A percentile compares a stretch with the other conserved stretches of the same genome.
Evolutionary conservation across 2,888 invertebrate species (phyloP).

Genomic region (Timema podura): DNA sequence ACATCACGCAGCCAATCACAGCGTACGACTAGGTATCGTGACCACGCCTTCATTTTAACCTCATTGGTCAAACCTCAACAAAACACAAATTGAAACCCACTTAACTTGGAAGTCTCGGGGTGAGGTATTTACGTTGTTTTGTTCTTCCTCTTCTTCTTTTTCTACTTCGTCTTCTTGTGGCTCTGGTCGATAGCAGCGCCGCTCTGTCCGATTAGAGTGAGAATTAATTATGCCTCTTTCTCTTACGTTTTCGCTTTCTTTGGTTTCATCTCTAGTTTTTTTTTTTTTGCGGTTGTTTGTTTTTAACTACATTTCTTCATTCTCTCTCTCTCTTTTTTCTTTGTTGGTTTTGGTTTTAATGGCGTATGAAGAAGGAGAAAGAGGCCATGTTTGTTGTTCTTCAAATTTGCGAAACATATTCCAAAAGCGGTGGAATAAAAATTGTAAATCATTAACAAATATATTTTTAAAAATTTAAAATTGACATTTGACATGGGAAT

Average conservation of each 20-base stretch:
- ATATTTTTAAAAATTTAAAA: too few relatives aligned
- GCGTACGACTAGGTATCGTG: background rate
- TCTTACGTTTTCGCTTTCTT: background rate
- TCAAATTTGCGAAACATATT: too few relatives aligned
- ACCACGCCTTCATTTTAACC: constrained; percentile 27
- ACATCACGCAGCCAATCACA: constrained; percentile 29
- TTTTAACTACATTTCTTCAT: too few relatives aligned
- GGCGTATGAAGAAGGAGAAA: constrained; percentile 19
- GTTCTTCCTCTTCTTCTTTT: background rate
- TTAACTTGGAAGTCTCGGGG: constrained; percentile 28
- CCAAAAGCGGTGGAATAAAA: too few relatives aligned
- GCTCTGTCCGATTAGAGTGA: constrained; percentile 29
- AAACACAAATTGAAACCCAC: constrained; percentile 32
- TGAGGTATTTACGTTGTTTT: constrained; percentile 21
- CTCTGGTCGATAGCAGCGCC: constrained; percentile 23
- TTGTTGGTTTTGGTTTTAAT: too few relatives aligned
- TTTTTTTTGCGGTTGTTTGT: constrained; percentile 16
- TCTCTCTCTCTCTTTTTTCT: too few relatives aligned
- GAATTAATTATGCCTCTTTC: constrained; percentile 31
- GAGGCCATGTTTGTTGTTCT: constrained; percentile 27
- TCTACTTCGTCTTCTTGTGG: background rate
- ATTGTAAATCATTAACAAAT: too few relatives aligned
- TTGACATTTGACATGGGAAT: too few relatives aligned
- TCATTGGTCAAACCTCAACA: constrained; percentile 29
- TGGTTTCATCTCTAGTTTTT: constrained; percentile 19